These are phyloP conservation scores for Liasis olivaceus DNA, from an alignment of 2,797 vertebrate species.

Conservation along the genomic window DNA sequence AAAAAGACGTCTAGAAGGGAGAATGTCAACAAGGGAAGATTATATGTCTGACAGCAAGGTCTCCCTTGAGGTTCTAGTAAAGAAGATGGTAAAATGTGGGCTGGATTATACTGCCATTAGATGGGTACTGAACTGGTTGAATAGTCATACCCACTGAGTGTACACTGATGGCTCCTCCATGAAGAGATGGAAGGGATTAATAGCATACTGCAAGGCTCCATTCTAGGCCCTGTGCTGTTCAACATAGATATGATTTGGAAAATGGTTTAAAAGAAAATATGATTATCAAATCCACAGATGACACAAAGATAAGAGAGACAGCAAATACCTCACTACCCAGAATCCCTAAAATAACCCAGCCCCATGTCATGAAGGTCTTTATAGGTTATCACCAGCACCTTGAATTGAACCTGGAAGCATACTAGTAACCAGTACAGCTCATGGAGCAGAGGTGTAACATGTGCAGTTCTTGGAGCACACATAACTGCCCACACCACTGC, in stretches of 20 bases:
- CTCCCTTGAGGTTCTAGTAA: neutral
- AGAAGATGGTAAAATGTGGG: neutral
- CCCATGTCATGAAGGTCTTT: neutral
- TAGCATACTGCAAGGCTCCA: neutral
- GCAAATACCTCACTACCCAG: neutral
- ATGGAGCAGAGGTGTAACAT: too few relatives aligned
- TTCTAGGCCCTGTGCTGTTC: neutral
- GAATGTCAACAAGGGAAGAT: neutral
- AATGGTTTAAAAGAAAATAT: neutral
- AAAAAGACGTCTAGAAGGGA: neutral
- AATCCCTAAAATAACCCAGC: neutral
- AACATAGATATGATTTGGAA: neutral
- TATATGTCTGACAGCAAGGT: neutral
- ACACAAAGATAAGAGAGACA: neutral
- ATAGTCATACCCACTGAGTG: neutral
- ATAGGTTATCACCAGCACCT: neutral
- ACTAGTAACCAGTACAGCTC: neutral
- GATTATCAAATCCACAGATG: neutral
- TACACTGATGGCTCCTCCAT: neutral
- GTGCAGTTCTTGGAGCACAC: too few relatives aligned
- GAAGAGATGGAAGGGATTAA: neutral
- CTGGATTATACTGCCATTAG: neutral
- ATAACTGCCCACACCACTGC: too few relatives aligned
- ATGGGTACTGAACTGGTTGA: neutral
- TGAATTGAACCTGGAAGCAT: neutral